Percentiles rank a stretch among this genome's conserved stretches.
phyloP scores from a whole-genome alignment of 2,888 invertebrate species.

The Hypolimnas misippus region DNA sequence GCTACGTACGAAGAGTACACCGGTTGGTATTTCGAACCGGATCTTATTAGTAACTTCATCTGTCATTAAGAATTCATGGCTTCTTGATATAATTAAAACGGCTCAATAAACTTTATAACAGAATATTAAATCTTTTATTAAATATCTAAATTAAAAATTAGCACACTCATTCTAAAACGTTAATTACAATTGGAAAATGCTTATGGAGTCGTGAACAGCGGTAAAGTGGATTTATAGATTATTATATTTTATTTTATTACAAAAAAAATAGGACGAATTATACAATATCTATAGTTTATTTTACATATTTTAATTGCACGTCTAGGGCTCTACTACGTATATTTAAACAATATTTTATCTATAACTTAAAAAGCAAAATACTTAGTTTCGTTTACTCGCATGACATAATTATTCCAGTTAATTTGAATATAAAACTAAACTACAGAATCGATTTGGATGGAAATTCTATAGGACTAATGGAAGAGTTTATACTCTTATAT shows the following conservation, averaged over 20 bases:
- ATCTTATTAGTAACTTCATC: conserved; percentile 38
- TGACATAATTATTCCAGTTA: too few relatives aligned
- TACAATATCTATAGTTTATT: too few relatives aligned
- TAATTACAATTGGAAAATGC: conserved; percentile 1
- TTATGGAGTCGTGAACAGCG: not conserved
- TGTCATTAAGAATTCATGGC: conserved; percentile 48
- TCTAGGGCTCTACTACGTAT: too few relatives aligned
- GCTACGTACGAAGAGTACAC: conserved; percentile 57
- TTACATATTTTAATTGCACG: too few relatives aligned
- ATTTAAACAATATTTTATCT: too few relatives aligned
- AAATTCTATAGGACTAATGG: too few relatives aligned
- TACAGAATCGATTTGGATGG: too few relatives aligned
- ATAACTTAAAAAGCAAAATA: too few relatives aligned
- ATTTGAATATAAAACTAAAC: too few relatives aligned
- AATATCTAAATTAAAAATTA: conserved; percentile 11
- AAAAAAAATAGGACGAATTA: not conserved
- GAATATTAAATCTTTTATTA: conserved; percentile 2
- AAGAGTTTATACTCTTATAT: too few relatives aligned
- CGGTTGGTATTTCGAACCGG: conserved; percentile 76
- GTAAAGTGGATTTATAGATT: not conserved
- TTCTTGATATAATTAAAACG: conserved; percentile 39
- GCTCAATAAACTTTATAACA: conserved; percentile 11
- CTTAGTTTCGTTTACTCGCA: too few relatives aligned
- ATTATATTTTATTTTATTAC: not conserved
- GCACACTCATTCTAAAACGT: conserved; percentile 18